Evolutionary conservation across 2,113 vertebrate species (phyloP).

Genomic region (Lipotes vexillifer): DNA sequence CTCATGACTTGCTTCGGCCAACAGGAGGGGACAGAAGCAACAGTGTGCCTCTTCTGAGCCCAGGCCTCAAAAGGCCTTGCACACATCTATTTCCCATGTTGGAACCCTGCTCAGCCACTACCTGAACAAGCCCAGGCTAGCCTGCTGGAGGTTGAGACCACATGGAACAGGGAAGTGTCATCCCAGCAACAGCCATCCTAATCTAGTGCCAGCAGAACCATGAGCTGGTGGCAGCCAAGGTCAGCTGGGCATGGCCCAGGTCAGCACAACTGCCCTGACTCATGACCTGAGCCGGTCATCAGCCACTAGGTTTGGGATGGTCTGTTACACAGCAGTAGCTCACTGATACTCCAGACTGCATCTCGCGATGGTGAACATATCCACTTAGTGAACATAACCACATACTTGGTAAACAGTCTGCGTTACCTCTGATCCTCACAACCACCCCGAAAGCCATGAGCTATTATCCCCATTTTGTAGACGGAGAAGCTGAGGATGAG

Average conservation of each 20-base stretch:
- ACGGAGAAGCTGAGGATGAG: background rate
- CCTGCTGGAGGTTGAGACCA: background rate
- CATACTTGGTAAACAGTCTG: background rate
- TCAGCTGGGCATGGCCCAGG: background rate
- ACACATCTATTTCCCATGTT: background rate
- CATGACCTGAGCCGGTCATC: too few species aligned
- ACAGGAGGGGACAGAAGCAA: background rate
- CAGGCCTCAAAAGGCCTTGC: background rate
- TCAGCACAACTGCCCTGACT: background rate
- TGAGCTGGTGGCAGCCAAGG: background rate
- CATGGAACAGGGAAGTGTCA: background rate
- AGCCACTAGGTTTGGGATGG: background rate
- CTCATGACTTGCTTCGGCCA: background rate
- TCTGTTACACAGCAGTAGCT: background rate
- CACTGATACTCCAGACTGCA: background rate
- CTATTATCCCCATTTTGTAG: background rate
- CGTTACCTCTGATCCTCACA: background rate
- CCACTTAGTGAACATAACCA: background rate
- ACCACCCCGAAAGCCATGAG: background rate
- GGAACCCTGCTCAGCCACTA: background rate
- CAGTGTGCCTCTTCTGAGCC: background rate
- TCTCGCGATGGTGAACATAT: background rate
- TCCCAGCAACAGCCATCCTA: background rate
- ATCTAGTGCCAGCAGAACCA: background rate
- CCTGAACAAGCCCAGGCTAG: background rate